Base-by-base conservation (phyloP, 2,113 vertebrate species). In the Scolopax mira region DNA sequence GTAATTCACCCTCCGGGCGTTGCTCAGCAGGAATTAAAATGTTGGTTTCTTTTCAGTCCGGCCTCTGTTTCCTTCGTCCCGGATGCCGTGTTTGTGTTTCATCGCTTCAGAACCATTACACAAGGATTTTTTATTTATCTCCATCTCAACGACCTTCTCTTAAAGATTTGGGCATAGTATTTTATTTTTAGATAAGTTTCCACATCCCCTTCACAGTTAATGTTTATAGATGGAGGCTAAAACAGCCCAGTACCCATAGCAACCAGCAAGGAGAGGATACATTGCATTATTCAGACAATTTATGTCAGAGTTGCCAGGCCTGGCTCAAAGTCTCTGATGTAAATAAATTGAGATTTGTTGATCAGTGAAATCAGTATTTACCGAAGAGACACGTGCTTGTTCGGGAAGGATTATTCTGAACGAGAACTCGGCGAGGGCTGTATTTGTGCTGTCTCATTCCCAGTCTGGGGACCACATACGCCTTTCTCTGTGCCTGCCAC, bases 101-200 rank as follows among this genome's bases (percentile, higher is more conserved):
- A 25, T 49, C 10, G 9, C 83, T 91, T 84, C 80, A 44, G 72
- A 91, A 6, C 71, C 67, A n/a, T 80, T 64, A 51, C 57, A 65
- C 18, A 6, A 19, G 65, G 75, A 31, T 82, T 28, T 35, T 62
- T 46, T 88, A 30, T 84, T 92, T n/a, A 86, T 60, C 30, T 13
- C 79, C 41, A 6, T 72, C 79, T 92, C 85, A n/a, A 25, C 9
- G 6, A 49, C 74, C 77, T 96, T 96, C 78, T 85, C 74, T 85
- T 89, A 65, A 95, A 88, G 90, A 92, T 65, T 92, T 92, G 79
- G 92, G 44, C 66, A 94, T 89, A 62, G 62, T 77, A 82, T 93
- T 96, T 88, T 96, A 94, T 96, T 96, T 95, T 95, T 94, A 95
- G 93, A n/a, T 70, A 82, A 96, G 74, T 96, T 94, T 96, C 94